Evolutionary conservation across 92 coral and sea anemone species (phyloP).

Genomic region (Paragorgia papillata): DNA sequence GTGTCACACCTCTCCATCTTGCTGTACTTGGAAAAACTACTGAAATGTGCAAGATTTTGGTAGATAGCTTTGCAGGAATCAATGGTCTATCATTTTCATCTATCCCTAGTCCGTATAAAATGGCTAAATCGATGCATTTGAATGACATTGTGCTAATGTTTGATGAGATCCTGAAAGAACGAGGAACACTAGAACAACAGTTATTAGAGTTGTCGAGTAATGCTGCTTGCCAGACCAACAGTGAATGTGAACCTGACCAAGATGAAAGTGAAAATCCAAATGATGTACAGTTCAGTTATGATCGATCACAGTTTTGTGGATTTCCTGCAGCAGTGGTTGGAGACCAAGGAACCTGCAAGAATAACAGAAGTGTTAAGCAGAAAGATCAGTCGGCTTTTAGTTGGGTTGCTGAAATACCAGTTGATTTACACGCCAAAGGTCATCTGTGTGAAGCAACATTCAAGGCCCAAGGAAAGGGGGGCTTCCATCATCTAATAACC

Average conservation of each 20-base stretch:
- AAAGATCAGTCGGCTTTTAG: constrained; percentile 27
- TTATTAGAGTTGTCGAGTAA: no score
- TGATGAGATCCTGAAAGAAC: no score
- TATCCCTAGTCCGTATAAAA: constrained; percentile 50
- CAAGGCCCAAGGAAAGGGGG: constrained; percentile 48
- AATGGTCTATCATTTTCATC: constrained; percentile 44
- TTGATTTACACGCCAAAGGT: constrained; percentile 64
- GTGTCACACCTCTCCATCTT: constrained; percentile 6
- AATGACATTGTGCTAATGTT: constrained; percentile 46
- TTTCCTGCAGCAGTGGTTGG: constrained; percentile 27
- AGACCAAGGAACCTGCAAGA: constrained; percentile 55
- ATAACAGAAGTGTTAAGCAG: constrained; percentile 42
- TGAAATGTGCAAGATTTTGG: constrained; percentile 22
- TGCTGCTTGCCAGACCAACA: no score
- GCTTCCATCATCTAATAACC: constrained; percentile 42
- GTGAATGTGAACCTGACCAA: no score
- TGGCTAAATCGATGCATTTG: constrained; percentile 53
- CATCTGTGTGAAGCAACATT: constrained; percentile 57
- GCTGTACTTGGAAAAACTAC: constrained; percentile 9
- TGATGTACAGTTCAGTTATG: no score
- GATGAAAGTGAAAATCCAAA: no score
- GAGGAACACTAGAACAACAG: no score
- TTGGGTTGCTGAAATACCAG: constrained; percentile 54
- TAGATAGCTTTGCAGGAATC: constrained; percentile 16
- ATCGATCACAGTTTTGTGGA: no score